A percentile compares a stretch with the other conserved stretches of the same genome.
Evolutionary conservation across 2,113 vertebrate genomes (phyloP).

Genomic region (Siphamia tubifer): DNA sequence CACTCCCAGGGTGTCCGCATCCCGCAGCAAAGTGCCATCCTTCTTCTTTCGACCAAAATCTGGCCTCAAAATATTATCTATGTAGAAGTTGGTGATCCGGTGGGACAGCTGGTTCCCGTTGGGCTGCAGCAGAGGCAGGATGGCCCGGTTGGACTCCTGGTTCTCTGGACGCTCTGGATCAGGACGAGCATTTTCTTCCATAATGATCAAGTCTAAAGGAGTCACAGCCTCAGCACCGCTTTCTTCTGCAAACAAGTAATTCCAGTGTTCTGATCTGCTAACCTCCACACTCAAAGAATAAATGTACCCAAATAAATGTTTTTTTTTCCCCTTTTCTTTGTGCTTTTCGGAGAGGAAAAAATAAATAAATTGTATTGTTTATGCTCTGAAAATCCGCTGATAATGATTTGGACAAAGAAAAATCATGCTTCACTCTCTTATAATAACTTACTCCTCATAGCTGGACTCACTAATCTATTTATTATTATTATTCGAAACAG

Average conservation of each 20-base stretch:
- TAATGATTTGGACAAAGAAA: conserved; percentile 65
- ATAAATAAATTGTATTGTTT: background rate
- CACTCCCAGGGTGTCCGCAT: conserved; percentile 1
- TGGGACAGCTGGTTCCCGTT: conserved; percentile 83
- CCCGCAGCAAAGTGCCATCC: conserved; percentile 56
- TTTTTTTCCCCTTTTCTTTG: too few relatives aligned
- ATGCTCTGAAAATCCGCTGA: conserved; percentile 34
- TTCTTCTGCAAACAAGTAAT: conserved; percentile 12
- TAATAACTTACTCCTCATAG: conserved; percentile 7
- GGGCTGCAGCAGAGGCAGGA: conserved; percentile 78
- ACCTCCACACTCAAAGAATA: too few relatives aligned
- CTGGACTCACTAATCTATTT: background rate
- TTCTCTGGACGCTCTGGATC: conserved; percentile 65
- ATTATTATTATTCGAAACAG: background rate
- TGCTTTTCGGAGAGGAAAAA: background rate
- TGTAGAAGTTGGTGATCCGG: conserved; percentile 93
- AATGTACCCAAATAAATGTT: too few relatives aligned
- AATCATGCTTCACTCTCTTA: conserved; percentile 60
- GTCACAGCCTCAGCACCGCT: conserved; percentile 49
- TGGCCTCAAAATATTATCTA: conserved; percentile 91
- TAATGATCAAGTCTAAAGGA: conserved; percentile 62
- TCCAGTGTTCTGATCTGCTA: conserved; percentile 20
- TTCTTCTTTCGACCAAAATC: conserved; percentile 89
- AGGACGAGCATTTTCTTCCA: conserved; percentile 85
- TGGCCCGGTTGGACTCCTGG: conserved; percentile 78